Evolutionary conservation across 1,140 invertebrate species (phyloP), one percentile per base, ranked within the genome.

Genomic region (Macrobrachium rosenbergii): DNA sequence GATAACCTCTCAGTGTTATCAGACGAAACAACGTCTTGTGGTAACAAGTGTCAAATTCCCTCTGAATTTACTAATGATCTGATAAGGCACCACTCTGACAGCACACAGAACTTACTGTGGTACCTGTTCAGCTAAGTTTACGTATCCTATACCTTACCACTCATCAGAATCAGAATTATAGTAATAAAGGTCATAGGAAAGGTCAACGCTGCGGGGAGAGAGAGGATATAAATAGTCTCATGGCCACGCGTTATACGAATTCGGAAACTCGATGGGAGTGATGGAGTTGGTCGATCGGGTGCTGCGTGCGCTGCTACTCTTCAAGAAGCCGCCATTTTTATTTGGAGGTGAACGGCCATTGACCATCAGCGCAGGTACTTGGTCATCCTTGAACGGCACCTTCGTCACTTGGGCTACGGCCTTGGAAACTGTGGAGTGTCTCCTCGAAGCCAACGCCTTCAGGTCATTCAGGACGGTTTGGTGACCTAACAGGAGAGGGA

Each of bases 351-450:
- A 52, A 8, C 12, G 52, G 12, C 69, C 77, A 62, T 67, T 77
- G 84, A 52, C n/a, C 52, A 80, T 21, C 21, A 83, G n/a, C 5
- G 28, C 21, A 8, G 63, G 45, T 1, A 83, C 12, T 8, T 23
- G 43, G 52, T 76, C 52, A 21, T 45, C 67, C 72, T 83, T 76
- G 43, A 64, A 28, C n/a, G 12, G 12, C 14, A 17, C 21, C 11
- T 23, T 73, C 17, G 85, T 87, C 37, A 87, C 85, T 37, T 76
- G 85, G 19, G 0, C 59, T n/a, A 82, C 64, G 10, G 85, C 78
- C 78, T 87, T 87, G 59, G 85, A 87, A 17, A 87, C 17, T 0
- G 72, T 87, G 12, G 88, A 86, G 12, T 60, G 83, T 17, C 80
- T 81, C 10, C 84, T 83, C 14, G 64, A 78, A 8, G 63, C 43